Evolutionary conservation across 2,888 invertebrate genomes (phyloP).

Genomic region (Eristalinus sepulchralis): DNA sequence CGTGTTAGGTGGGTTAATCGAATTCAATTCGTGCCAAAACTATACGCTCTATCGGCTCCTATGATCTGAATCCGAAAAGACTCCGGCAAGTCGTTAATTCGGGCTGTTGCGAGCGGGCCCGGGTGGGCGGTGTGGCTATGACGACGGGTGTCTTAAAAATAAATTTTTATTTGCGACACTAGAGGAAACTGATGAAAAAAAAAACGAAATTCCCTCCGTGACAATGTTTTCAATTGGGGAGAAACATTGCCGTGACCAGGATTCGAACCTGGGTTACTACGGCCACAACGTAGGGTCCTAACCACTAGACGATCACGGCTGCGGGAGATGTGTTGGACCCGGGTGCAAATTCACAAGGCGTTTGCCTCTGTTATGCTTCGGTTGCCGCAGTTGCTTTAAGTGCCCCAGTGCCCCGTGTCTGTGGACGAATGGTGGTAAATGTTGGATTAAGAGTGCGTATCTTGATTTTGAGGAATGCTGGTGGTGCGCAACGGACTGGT

Average conservation of each 20-base stretch:
- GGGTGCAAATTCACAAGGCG: neutral
- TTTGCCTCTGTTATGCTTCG: neutral
- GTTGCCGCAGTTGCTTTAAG: no score
- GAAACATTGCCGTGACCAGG: conserved; percentile 77
- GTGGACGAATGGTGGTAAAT: no score
- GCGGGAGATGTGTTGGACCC: neutral
- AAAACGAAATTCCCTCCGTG: neutral
- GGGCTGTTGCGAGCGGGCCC: neutral
- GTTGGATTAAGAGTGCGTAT: no score
- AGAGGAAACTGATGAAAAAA: neutral
- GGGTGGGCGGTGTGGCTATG: neutral
- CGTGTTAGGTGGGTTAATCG: conserved; percentile 38
- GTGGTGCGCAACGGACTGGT: no score
- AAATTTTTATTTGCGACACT: neutral
- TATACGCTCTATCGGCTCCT: conserved; percentile 30
- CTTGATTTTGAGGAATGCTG: no score
- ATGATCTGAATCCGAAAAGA: conserved; percentile 11
- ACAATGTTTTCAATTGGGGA: neutral
- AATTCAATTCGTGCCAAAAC: conserved; percentile 57
- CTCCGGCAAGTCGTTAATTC: neutral
- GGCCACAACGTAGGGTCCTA: conserved; percentile 80
- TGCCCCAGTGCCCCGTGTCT: no score
- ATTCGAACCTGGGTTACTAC: conserved; percentile 81
- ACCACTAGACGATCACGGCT: conserved; percentile 80
- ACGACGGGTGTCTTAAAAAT: neutral